Evolutionary conservation across 2,888 invertebrate species (phyloP).

Genomic region (Thecocarcelia acutangulata): DNA sequence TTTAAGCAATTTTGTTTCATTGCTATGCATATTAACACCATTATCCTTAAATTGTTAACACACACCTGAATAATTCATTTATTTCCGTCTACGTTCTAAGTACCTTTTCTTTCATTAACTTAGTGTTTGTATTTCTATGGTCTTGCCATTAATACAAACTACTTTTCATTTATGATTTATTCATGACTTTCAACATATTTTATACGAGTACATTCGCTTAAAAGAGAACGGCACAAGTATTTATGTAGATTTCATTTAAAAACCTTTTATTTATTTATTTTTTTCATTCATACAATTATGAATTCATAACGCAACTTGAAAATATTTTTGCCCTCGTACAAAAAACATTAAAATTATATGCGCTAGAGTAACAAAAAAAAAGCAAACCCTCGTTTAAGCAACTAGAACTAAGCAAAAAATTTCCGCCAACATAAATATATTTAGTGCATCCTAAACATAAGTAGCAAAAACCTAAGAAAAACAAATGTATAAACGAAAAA

Average conservation of each 20-base stretch:
- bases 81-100: slow-evolving; percentile 3
- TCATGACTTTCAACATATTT: slow-evolving; percentile 43
- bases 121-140: slow-evolving; percentile 17
- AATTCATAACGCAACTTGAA: slow-evolving; percentile 65
- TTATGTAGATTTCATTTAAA: slow-evolving; percentile 32
- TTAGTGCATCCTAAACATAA: slow-evolving; percentile 57
- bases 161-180: slow-evolving; percentile 50
- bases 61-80: slow-evolving; percentile 7
- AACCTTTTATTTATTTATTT: slow-evolving; percentile 36
- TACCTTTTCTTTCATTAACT: slow-evolving; percentile 31
- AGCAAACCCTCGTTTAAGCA: slow-evolving; percentile 20
- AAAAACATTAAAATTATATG: slow-evolving; percentile 59
- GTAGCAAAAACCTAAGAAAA: slow-evolving; percentile 10
- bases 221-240: slow-evolving; percentile 3
- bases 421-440: slow-evolving; percentile 39
- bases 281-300: slow-evolving; percentile 43
- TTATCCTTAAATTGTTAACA: background rate
- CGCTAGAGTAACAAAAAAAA: slow-evolving; percentile 28
- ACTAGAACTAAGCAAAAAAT: slow-evolving; percentile 16
- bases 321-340: slow-evolving; percentile 55
- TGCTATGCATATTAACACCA: slow-evolving; percentile 1
- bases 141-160: slow-evolving; percentile 36
- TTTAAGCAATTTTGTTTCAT: background rate
- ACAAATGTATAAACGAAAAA: slow-evolving; percentile 20
- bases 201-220: slow-evolving; percentile 23